Conservation (phyloP, 2,888 invertebrate species). For the Kuschelorhynchus macadamiae region DNA sequence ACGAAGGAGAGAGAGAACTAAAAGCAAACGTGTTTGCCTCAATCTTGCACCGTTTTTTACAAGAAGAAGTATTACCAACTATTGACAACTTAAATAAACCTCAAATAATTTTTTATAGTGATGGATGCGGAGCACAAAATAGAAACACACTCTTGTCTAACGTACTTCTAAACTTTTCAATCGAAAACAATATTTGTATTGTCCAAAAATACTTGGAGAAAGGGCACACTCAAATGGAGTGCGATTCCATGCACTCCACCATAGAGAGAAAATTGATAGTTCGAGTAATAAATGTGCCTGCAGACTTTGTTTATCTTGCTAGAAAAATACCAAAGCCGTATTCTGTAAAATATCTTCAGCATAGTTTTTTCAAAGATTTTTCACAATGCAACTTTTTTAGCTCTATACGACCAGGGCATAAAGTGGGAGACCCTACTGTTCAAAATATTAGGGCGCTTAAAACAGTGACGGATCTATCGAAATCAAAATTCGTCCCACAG, state of each 20-base stretch:
- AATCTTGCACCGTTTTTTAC: too few relatives aligned
- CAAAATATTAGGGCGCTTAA: slow-evolving; percentile 23
- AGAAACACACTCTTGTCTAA: slow-evolving; percentile 27
- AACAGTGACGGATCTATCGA: slow-evolving; percentile 14
- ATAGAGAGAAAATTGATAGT: slow-evolving; percentile 37
- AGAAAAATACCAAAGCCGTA: too few relatives aligned
- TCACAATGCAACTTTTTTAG: slow-evolving; percentile 9
- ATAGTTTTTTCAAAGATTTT: slow-evolving; percentile 9
- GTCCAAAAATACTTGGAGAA: slow-evolving; percentile 44
- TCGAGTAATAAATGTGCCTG: slow-evolving; percentile 34
- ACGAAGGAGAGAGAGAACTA: slow-evolving; percentile 14
- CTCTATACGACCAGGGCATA: slow-evolving; percentile 28
- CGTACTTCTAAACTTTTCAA: slow-evolving; percentile 38
- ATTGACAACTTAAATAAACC: slow-evolving; percentile 8
- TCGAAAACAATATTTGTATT: slow-evolving; percentile 40
- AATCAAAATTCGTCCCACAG: slow-evolving; percentile 13
- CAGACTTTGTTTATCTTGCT: slow-evolving; percentile 31
- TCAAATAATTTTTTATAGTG: slow-evolving; percentile 14
- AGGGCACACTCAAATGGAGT: slow-evolving; percentile 48
- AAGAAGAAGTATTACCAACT: slow-evolving; percentile 11
- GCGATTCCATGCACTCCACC: slow-evolving; percentile 39
- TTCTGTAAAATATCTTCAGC: slow-evolving; percentile 17
- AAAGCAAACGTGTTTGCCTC: slow-evolving; percentile 12
- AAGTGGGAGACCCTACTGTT: slow-evolving; percentile 29
- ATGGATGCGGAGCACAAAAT: slow-evolving; percentile 29